Percentiles rank a stretch among this genome's conserved stretches.
These are phyloP conservation scores for Lethrus apterus DNA, from an alignment of 1,140 invertebrate species.

Conservation along the genomic window DNA sequence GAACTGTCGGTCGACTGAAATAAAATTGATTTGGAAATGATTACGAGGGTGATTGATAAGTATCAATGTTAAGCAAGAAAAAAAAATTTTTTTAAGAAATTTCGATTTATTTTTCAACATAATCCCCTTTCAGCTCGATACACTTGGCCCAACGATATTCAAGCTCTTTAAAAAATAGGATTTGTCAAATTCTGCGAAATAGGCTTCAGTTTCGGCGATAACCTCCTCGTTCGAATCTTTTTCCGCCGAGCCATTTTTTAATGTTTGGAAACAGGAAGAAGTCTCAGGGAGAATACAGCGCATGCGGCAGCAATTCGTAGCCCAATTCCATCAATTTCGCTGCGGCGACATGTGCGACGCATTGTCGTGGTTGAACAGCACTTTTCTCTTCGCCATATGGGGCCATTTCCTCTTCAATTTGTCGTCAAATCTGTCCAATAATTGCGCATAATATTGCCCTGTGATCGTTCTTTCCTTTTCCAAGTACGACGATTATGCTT, in stretches of 20 bases:
- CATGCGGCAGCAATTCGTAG: neutral
- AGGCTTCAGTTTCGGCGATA: neutral
- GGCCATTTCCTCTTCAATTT: constrained; percentile 1
- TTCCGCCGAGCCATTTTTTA: constrained; percentile 1
- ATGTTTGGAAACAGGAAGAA: neutral
- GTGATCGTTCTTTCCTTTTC: constrained; percentile 18
- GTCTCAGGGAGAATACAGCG: neutral
- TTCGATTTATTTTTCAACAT: too few species aligned
- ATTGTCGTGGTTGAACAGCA: neutral
- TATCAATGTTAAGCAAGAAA: neutral
- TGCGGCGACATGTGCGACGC: neutral
- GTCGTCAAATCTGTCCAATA: constrained; percentile 17
- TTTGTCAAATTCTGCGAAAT: neutral
- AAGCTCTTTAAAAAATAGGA: neutral
- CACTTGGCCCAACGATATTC: constrained; percentile 4
- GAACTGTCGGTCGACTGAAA: too few species aligned
- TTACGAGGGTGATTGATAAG: too few species aligned
- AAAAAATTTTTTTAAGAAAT: neutral
- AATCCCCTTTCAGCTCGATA: neutral
- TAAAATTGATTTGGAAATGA: too few species aligned
- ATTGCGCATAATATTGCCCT: constrained; percentile 22
- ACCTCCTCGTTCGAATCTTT: constrained; percentile 1
- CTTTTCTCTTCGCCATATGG: constrained; percentile 1
- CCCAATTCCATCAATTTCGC: neutral
- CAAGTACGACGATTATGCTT: constrained; percentile 15